Evolutionary conservation across 1,140 invertebrate genomes (phyloP).

Genomic region (Phthorimaea operculella): DNA sequence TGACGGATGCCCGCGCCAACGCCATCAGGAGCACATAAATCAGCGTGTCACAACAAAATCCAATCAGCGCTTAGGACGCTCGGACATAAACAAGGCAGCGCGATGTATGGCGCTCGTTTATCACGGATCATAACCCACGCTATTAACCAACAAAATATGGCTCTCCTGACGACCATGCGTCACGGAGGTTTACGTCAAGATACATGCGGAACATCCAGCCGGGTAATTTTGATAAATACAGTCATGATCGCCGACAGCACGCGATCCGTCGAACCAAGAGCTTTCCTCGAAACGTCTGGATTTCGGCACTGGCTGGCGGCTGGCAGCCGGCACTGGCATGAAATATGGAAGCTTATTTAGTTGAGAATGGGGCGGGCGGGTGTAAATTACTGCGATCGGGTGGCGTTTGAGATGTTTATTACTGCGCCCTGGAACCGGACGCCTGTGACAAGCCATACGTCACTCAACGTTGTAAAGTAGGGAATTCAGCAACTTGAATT

Average conservation of each 20-base stretch:
- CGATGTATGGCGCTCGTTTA: constrained; percentile 24
- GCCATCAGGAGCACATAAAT: constrained; percentile 25
- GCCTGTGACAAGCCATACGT: neutral
- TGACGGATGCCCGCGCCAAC: constrained; percentile 4
- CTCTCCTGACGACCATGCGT: constrained; percentile 10
- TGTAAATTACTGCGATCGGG: neutral
- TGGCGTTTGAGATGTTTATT: neutral
- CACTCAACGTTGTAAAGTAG: neutral
- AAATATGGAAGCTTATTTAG: constrained; percentile 1
- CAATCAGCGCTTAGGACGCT: constrained; percentile 31
- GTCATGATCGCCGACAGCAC: no score
- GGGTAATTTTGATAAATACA: no score
- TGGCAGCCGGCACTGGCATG: neutral
- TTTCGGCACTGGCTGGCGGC: no score
- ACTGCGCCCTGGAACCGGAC: neutral
- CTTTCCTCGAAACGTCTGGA: no score
- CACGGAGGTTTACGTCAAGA: constrained; percentile 2
- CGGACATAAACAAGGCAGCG: neutral
- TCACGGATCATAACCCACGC: constrained; percentile 18
- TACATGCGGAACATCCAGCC: neutral
- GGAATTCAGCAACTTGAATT: no score
- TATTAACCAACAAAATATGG: constrained; percentile 16
- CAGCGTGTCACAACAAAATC: constrained; percentile 43
- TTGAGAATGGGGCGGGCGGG: neutral
- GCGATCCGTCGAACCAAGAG: no score